Conservation (phyloP, 37 sponge, comb jelly and placozoan species). For the Bolinopsis microptera region DNA sequence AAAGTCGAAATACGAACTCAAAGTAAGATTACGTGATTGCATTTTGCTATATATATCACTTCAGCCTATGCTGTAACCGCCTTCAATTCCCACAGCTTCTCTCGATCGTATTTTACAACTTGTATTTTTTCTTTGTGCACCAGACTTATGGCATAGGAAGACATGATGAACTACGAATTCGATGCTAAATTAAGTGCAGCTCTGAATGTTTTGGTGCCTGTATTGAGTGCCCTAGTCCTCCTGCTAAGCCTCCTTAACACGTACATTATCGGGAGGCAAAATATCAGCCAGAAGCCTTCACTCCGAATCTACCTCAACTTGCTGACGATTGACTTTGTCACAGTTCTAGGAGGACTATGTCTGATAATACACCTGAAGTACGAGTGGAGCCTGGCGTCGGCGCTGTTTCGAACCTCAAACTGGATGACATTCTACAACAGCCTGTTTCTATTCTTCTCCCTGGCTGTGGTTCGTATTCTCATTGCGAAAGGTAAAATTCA, state of each 20-base stretch:
- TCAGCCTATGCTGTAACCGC: too few relatives aligned
- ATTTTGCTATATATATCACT: too few relatives aligned
- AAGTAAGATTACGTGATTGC: too few relatives aligned
- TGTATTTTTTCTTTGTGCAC: too few relatives aligned
- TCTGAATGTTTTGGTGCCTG: neutral
- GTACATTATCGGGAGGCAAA: neutral
- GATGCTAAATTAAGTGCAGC: neutral
- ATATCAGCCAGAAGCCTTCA: neutral
- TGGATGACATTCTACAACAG: constrained; percentile 16
- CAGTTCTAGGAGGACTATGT: neutral
- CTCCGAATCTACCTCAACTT: neutral
- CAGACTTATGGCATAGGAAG: too few relatives aligned
- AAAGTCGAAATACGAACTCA: neutral
- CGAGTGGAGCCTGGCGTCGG: neutral
- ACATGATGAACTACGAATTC: too few relatives aligned
- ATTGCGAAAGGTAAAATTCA: neutral
- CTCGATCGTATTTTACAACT: too few relatives aligned
- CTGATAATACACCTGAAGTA: neutral
- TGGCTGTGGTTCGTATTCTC: neutral
- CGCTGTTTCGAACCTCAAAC: neutral
- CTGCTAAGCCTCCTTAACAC: neutral
- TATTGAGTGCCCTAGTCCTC: neutral
- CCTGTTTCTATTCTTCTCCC: neutral
- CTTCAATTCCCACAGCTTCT: neutral
- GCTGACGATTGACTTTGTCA: neutral